Evolutionary conservation across 2,113 vertebrate genomes (phyloP).

Genomic region (Sapajus apella): DNA sequence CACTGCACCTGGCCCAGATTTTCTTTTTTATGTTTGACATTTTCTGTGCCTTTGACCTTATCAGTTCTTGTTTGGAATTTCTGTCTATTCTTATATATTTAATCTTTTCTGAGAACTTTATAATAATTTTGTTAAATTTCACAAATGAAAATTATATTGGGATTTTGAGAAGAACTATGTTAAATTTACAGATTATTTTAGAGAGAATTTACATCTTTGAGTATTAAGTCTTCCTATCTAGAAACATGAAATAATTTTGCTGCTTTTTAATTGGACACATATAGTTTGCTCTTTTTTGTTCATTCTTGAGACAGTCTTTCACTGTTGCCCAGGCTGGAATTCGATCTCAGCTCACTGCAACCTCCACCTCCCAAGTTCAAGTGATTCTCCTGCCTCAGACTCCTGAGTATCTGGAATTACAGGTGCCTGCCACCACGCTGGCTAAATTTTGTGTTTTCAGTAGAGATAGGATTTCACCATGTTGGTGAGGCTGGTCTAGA

Average conservation of each 20-base stretch:
- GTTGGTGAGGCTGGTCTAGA: background rate
- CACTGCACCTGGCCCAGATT: too few species aligned
- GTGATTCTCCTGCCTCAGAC: background rate
- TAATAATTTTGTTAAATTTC: background rate
- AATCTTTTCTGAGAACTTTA: background rate
- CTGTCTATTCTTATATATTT: background rate
- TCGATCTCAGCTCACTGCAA: background rate
- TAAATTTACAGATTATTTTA: background rate
- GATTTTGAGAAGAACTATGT: conserved; percentile 7
- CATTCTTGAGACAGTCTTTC: background rate
- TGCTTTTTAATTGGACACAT: background rate
- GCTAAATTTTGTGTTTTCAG: background rate
- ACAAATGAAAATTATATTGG: background rate
- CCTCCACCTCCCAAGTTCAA: background rate
- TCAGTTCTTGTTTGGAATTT: background rate
- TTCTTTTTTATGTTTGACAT: background rate
- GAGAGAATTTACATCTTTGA: background rate
- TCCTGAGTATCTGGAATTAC: background rate
- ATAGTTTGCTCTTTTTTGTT: background rate
- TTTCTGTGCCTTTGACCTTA: background rate
- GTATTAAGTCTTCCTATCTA: background rate
- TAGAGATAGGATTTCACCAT: background rate
- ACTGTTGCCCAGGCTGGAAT: background rate
- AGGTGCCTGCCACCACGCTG: background rate
- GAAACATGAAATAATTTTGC: background rate